A percentile compares a stretch with the other conserved stretches of the same genome.
Conservation (phyloP, 2,888 invertebrate species). For the Tiliacea aurago region DNA sequence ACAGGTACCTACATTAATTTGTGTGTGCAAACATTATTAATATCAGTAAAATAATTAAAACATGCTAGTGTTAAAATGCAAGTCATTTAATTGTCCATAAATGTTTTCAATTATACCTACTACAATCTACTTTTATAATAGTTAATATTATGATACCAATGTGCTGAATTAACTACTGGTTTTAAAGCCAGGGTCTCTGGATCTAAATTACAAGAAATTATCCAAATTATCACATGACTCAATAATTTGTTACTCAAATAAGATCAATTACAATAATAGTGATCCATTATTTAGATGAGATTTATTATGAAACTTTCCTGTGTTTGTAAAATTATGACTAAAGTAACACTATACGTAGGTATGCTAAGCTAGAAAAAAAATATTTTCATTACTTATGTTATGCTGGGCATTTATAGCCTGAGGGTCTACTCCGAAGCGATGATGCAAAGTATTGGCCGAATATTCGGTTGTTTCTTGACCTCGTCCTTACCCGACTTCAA, state of each 20-base stretch:
- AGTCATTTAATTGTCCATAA: constrained; percentile 34
- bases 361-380: too few relatives aligned
- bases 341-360: too few relatives aligned
- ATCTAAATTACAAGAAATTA: not conserved
- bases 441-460: too few relatives aligned
- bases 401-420: not conserved
- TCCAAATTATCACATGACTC: not conserved
- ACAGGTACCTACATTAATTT: not conserved
- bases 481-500: too few relatives aligned
- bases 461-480: too few relatives aligned
- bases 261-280: not conserved
- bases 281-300: constrained; percentile 3
- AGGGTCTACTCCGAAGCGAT: too few relatives aligned
- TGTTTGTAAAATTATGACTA: constrained; percentile 3
- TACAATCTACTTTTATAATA: not conserved
- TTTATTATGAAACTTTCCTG: constrained; percentile 2
- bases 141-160: not conserved
- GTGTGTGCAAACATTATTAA: not conserved
- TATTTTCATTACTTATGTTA: not conserved
- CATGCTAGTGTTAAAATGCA: constrained; percentile 25
- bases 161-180: constrained; percentile 1
- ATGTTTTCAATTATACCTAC: constrained; percentile 3
- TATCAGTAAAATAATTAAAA: constrained; percentile 3
- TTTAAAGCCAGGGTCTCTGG: not conserved
- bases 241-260: constrained; percentile 2